phyloP scores from a whole-genome alignment of 2,113 vertebrate species.

The Microtus ochrogaster region DNA sequence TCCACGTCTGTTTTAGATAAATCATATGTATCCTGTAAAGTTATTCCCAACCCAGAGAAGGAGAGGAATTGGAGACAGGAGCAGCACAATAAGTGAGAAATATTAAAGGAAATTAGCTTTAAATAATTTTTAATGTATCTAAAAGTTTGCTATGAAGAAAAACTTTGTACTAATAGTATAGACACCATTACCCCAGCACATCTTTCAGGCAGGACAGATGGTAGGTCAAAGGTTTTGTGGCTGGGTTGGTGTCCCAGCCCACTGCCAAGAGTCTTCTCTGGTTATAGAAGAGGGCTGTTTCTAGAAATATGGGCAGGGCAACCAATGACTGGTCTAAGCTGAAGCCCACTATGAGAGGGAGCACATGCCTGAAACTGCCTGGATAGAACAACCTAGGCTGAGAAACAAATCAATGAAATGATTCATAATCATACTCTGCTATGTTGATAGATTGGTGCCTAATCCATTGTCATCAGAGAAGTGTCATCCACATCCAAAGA shows the following conservation, averaged over 20 bases:
- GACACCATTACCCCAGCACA: neutral
- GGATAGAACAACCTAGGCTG: neutral
- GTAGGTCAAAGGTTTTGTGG: neutral
- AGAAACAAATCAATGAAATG: too few species aligned
- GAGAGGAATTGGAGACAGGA: neutral
- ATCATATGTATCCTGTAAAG: neutral
- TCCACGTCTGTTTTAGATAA: neutral
- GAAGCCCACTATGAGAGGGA: too few species aligned
- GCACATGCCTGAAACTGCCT: too few species aligned
- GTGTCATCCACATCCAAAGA: neutral
- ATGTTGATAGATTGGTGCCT: neutral
- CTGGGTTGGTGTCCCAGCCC: neutral
- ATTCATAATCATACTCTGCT: too few species aligned
- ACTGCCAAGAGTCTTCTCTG: neutral
- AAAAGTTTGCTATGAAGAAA: neutral
- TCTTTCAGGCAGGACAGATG: neutral
- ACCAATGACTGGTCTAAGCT: too few species aligned
- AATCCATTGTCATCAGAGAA: neutral
- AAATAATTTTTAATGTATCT: neutral
- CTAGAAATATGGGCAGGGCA: too few species aligned
- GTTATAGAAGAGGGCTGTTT: too few species aligned
- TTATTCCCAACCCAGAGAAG: neutral
- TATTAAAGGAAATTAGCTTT: neutral
- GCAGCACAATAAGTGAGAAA: neutral
- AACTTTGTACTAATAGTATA: neutral